Base-by-base conservation (phyloP, 2,888 invertebrate species). In the Drepanosiphum platanoidis region DNA sequence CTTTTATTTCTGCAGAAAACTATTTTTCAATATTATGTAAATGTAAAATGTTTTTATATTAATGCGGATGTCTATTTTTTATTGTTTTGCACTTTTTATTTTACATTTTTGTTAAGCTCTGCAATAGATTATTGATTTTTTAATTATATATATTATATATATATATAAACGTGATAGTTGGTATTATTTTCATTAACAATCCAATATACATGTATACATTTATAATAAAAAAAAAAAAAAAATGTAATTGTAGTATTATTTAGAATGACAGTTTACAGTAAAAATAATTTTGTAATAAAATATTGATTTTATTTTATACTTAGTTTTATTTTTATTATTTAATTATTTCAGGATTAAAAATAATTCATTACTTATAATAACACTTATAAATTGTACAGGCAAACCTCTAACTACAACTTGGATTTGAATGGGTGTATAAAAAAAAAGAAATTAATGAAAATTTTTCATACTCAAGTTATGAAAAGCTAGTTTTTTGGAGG, bases 71-170 rank as follows among this genome's bases (percentile, higher is more conserved):
- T 75, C 64, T 84, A 84, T 46, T 84, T 52, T 82, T 83, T 80
- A 80, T 83, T 75, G 75, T 83, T 83, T 74, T 74, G 75, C 83
- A 83, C 42, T 83, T 83, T 83, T 83, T 83, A 74, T 83, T 83
- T 83, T 83, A 83, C 74, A 83, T 64, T 83, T 74, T 75, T 83
- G 83, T 83, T 83, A 83, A 83, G 72, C 74, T 80, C 83, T 83
- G 36, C 83, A 75, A 83, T 66, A 66, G 34, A 83, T 30, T 75
- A 74, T 83, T 72, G 52, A 70, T 27, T 64, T 36, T 70, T 58
- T 61, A 34, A 52, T 70, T 81, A 61, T 74, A 27, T 27, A 82
- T 82, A 82, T 71, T 61, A 64, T 39, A 78, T 42, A 61, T 42
- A 61, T 36, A n/a, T 39, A 74, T 52, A 11, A 30, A 80, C 36